Percentiles rank a stretch among this genome's conserved stretches.
These are phyloP conservation scores for Neopipo cinnamomea DNA, from an alignment of 2,113 vertebrate species.

Conservation along the genomic window DNA sequence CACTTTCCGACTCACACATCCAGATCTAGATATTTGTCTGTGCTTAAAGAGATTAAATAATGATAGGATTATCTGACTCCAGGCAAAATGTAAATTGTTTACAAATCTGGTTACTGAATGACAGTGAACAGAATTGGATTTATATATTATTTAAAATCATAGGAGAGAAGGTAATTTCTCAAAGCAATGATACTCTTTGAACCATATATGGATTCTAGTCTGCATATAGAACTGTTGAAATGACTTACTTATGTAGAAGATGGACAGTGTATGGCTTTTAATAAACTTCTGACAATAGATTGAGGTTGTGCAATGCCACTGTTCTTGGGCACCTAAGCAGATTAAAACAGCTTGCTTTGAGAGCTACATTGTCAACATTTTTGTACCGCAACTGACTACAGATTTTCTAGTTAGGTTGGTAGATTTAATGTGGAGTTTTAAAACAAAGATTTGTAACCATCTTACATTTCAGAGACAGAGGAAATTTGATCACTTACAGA, in stretches of 20 bases:
- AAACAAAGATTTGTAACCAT: background rate
- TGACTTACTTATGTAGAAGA: background rate
- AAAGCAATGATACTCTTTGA: background rate
- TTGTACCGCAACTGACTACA: background rate
- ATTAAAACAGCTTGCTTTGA: background rate
- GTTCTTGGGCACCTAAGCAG: background rate
- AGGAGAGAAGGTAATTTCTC: background rate
- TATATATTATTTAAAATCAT: background rate
- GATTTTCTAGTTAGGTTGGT: background rate
- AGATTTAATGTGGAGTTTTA: background rate
- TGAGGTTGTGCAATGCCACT: background rate
- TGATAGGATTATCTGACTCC: background rate
- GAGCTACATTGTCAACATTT: background rate
- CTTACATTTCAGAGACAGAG: background rate
- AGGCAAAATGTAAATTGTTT: conserved; percentile 21
- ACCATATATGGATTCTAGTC: background rate
- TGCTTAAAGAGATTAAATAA: conserved; percentile 8
- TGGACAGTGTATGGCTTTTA: background rate
- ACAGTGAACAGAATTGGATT: background rate
- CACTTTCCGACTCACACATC: background rate
- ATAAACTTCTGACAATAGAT: background rate
- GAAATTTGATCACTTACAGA: background rate
- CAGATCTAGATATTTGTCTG: background rate
- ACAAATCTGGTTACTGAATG: background rate
- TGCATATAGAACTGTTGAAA: background rate